These are phyloP conservation scores for Ptychodera flava DNA, from an alignment of 35 echinoderm and acorn worm species.

Conservation along the genomic window DNA sequence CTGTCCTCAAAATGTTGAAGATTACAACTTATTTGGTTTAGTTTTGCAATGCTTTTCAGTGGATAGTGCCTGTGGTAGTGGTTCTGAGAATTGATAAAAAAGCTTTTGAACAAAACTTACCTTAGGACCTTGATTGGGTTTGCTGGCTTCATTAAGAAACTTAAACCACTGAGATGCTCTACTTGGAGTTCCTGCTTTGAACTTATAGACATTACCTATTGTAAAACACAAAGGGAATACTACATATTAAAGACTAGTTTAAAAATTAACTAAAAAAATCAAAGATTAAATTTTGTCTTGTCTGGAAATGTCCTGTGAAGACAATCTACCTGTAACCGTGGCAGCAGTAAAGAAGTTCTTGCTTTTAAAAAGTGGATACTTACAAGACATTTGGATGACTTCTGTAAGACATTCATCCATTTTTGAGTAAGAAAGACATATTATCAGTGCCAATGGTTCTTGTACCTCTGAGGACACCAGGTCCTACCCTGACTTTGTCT, in stretches of 20 bases:
- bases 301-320: not conserved
- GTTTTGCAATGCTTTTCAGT: too few relatives aligned
- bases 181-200: slow-evolving; percentile 73
- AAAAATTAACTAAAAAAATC: not conserved
- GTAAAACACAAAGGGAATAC: slow-evolving; percentile 17
- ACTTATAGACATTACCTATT: slow-evolving; percentile 94
- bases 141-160: slow-evolving; percentile 83
- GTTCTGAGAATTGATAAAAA: too few relatives aligned
- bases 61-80: too few relatives aligned
- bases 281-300: not conserved
- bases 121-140: slow-evolving; percentile 4
- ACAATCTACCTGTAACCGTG: not conserved
- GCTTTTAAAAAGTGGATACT: not conserved
- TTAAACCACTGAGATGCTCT: slow-evolving; percentile 82
- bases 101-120: too few relatives aligned
- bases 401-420: too few relatives aligned
- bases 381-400: too few relatives aligned
- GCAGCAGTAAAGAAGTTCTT: not conserved
- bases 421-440: too few relatives aligned
- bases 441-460: too few relatives aligned
- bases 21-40: too few relatives aligned
- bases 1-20: too few relatives aligned
- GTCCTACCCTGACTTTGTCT: too few relatives aligned
- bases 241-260: not conserved
- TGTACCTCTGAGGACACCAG: too few relatives aligned